Conservation (phyloP, 2,888 invertebrate species). For the Mythimna albipuncta region DNA sequence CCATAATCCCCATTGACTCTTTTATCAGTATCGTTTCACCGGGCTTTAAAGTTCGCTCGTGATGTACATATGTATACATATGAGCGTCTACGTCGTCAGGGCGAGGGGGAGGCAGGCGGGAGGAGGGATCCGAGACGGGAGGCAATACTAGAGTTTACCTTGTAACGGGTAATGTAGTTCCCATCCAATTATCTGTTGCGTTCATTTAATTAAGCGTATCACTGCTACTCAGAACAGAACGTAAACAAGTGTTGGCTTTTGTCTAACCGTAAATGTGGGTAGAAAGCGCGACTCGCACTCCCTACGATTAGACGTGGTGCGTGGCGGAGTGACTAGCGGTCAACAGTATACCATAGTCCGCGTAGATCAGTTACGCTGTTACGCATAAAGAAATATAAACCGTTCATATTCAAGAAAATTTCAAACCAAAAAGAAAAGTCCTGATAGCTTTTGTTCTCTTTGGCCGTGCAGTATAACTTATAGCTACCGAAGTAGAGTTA, state of each 20-base stretch:
- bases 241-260: slow-evolving; percentile 66
- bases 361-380: slow-evolving; percentile 31
- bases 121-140: slow-evolving; percentile 22
- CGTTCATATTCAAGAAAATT: slow-evolving; percentile 18
- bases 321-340: slow-evolving; percentile 58
- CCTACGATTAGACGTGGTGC: slow-evolving; percentile 65
- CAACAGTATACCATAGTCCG: slow-evolving; percentile 46
- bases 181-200: slow-evolving; percentile 58
- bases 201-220: slow-evolving; percentile 64
- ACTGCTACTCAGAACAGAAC: slow-evolving; percentile 51
- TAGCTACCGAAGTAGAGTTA: slow-evolving; percentile 45
- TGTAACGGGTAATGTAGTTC: slow-evolving; percentile 42
- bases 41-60: slow-evolving; percentile 40
- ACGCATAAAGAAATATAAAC: slow-evolving; percentile 8
- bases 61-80: slow-evolving; percentile 17
- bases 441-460: slow-evolving; percentile 15
- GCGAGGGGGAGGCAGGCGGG: slow-evolving; percentile 18
- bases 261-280: slow-evolving; percentile 73
- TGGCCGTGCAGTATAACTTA: slow-evolving; percentile 16
- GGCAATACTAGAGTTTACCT: slow-evolving; percentile 24
- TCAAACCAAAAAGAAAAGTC: slow-evolving; percentile 20
- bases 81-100: slow-evolving; percentile 14
- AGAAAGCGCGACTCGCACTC: slow-evolving; percentile 77
- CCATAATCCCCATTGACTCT: slow-evolving; percentile 46
- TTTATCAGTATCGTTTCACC: slow-evolving; percentile 47